phyloP scores from a whole-genome alignment of 2,888 invertebrate species.

The Hirtodrosophila alboralis region DNA sequence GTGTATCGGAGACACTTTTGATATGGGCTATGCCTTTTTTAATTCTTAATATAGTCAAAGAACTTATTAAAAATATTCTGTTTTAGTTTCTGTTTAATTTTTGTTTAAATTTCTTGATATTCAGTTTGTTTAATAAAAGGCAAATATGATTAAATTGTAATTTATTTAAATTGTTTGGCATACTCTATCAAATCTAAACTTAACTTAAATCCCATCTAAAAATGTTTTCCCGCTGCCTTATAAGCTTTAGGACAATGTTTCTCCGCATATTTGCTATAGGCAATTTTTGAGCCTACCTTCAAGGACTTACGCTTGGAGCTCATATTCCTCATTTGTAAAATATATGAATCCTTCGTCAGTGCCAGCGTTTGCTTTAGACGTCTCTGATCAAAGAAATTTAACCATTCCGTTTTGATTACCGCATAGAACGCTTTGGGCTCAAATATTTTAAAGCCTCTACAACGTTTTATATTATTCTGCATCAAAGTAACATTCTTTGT shows the following conservation, averaged over 20 bases:
- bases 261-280: constrained; percentile 8
- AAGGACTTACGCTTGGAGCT: background rate
- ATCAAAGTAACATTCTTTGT: background rate
- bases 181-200: no score
- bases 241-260: constrained; percentile 8
- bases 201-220: no score
- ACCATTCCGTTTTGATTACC: background rate
- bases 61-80: no score
- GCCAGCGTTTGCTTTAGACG: background rate
- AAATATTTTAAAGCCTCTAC: constrained; percentile 7
- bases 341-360: constrained; percentile 3
- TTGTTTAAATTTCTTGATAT: no score
- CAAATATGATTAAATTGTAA: no score
- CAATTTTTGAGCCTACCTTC: background rate
- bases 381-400: background rate
- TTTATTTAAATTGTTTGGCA: no score
- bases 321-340: constrained; percentile 8
- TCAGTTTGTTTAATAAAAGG: no score
- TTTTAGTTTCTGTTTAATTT: no score
- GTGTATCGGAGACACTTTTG: no score
- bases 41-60: no score
- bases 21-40: no score
- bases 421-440: constrained; percentile 2
- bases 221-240: constrained; percentile 9
- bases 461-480: background rate